Evolutionary conservation across 2,797 vertebrate species (phyloP).

Genomic region (Setipinna tenuifilis): DNA sequence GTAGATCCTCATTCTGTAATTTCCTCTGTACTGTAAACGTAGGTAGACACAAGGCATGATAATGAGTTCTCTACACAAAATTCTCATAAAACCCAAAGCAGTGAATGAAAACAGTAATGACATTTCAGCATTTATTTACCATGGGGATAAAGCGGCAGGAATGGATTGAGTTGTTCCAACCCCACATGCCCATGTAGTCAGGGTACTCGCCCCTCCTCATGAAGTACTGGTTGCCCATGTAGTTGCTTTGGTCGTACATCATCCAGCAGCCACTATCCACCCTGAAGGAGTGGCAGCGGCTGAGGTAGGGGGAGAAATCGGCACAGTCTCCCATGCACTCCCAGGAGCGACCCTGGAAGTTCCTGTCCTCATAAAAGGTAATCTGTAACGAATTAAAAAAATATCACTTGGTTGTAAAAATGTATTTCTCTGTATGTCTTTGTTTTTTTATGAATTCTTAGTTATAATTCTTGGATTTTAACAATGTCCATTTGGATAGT

Average conservation of each 20-base stretch:
- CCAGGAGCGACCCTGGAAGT: constrained; percentile 53
- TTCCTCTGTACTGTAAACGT: constrained; percentile 41
- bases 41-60: neutral
- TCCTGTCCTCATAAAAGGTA: constrained; percentile 49
- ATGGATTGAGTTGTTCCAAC: constrained; percentile 46
- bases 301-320: constrained; percentile 50
- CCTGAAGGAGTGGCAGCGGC: constrained; percentile 53
- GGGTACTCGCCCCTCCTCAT: constrained; percentile 61
- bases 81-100: neutral
- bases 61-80: neutral
- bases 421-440: constrained; percentile 27
- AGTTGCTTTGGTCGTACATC: constrained; percentile 61
- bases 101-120: neutral
- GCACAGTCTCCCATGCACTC: constrained; percentile 44
- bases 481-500: no score
- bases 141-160: constrained; percentile 53
- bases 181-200: constrained; percentile 56
- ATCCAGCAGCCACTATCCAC: constrained; percentile 59
- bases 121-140: constrained; percentile 21
- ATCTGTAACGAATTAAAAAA: constrained; percentile 28
- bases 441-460: no score
- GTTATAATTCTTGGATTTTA: neutral
- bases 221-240: constrained; percentile 56
- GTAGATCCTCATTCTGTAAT: constrained; percentile 54
- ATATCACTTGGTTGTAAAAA: constrained; percentile 3